Percentiles rank a stretch among this genome's conserved stretches.
These are phyloP conservation scores for Lepidotrigona ventralis DNA, from an alignment of 1,140 invertebrate genomes.

Conservation along the genomic window DNA sequence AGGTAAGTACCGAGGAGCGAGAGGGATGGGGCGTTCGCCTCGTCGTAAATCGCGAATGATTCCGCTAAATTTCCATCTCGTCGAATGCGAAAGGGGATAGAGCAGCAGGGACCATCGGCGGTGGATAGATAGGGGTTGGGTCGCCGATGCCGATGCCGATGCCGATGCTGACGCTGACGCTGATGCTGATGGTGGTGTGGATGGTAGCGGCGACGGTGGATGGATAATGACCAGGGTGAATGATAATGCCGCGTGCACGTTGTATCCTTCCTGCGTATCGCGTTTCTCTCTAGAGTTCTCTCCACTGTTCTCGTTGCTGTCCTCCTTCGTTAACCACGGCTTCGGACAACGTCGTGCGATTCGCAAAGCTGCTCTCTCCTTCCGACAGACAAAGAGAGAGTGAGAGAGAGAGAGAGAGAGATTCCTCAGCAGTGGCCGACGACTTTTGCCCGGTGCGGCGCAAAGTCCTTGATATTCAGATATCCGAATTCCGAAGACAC, in stretches of 20 bases:
- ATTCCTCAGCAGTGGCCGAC: no score
- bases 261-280: slow-evolving; percentile 35
- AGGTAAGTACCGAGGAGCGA: slow-evolving; percentile 59
- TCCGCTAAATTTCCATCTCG: slow-evolving; percentile 73
- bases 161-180: slow-evolving; percentile 56
- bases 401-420: no score
- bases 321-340: background rate
- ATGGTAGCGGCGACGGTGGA: slow-evolving; percentile 51
- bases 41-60: slow-evolving; percentile 70
- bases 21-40: slow-evolving; percentile 49
- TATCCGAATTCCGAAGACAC: slow-evolving; percentile 30
- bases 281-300: slow-evolving; percentile 40
- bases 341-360: no score
- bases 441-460: background rate
- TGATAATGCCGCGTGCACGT: slow-evolving; percentile 67
- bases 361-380: no score
- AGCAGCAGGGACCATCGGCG: slow-evolving; percentile 34
- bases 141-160: slow-evolving; percentile 60
- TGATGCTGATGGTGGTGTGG: slow-evolving; percentile 49
- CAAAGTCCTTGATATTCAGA: slow-evolving; percentile 31
- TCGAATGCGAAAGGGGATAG: slow-evolving; percentile 61
- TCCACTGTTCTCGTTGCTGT: background rate
- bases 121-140: slow-evolving; percentile 64
- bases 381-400: no score
- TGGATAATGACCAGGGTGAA: slow-evolving; percentile 71